Conservation (phyloP, 2,113 vertebrate species). For the Microtus oregoni region DNA sequence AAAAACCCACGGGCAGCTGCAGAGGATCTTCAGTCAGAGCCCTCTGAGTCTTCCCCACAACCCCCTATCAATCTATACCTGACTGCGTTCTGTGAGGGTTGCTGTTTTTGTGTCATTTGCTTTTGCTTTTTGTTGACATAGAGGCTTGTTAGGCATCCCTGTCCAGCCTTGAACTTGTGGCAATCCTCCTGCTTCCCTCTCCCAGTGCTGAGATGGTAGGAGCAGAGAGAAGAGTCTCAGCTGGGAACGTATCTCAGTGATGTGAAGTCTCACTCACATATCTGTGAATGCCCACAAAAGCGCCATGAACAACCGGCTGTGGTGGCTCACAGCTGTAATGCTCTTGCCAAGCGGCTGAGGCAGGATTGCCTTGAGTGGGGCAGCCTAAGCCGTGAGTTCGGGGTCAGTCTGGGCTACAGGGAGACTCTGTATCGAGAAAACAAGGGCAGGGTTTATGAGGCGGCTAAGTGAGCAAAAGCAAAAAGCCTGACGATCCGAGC, state of each 20-base stretch:
- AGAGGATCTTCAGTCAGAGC: not conserved
- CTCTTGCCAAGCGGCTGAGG: not conserved
- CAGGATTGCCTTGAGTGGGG: not conserved
- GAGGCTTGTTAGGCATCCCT: not conserved
- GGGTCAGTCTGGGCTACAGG: not conserved
- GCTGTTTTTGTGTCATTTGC: not conserved
- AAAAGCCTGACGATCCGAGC: not conserved
- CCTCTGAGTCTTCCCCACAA: not conserved
- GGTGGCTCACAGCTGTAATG: not conserved
- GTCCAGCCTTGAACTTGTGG: not conserved
- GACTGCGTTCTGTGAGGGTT: not conserved
- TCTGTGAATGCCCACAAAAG: not conserved
- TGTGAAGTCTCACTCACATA: no score
- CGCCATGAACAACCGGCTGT: accelerated
- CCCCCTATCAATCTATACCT: not conserved
- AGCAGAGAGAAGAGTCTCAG: not conserved
- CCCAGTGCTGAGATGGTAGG: not conserved
- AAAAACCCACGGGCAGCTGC: not conserved
- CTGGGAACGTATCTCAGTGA: not conserved
- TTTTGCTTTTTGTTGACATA: not conserved
- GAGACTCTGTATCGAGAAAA: not conserved
- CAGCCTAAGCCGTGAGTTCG: not conserved
- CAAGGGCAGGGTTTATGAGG: no score
- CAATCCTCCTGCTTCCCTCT: not conserved
- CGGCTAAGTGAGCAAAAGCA: not conserved